Evolutionary conservation across 2,113 vertebrate species (phyloP).

Genomic region (Callocephalon fimbriatum): DNA sequence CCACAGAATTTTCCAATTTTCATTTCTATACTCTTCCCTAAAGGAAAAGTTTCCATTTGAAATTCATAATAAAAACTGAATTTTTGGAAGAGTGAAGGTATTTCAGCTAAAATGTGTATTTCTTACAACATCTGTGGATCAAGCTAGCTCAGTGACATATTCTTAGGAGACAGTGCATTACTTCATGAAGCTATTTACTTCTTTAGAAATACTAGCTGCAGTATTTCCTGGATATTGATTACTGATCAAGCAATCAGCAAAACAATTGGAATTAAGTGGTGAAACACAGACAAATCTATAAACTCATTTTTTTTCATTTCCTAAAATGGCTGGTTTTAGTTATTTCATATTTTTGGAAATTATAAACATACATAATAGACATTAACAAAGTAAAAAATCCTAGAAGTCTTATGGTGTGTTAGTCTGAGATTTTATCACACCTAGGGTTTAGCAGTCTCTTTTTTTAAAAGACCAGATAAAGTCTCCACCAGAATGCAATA

Average conservation of each 20-base stretch:
- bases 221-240: neutral
- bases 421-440: neutral
- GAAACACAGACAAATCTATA: neutral
- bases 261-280: neutral
- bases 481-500: neutral
- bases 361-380: neutral
- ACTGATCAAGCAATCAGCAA: neutral
- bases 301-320: neutral
- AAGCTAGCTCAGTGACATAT: neutral
- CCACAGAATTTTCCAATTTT: neutral
- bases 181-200: neutral
- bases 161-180: neutral
- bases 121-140: neutral
- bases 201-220: neutral
- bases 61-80: neutral
- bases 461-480: neutral
- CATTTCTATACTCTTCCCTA: neutral
- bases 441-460: neutral
- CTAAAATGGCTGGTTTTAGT: neutral
- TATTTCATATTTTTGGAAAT: neutral
- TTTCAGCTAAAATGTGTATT: neutral
- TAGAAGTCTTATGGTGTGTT: too few relatives aligned
- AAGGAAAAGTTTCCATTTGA: neutral
- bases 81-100: neutral
- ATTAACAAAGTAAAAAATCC: accelerated